phyloP scores from a whole-genome alignment of 2,888 invertebrate genomes.

The Drosophila kambysellisi region DNA sequence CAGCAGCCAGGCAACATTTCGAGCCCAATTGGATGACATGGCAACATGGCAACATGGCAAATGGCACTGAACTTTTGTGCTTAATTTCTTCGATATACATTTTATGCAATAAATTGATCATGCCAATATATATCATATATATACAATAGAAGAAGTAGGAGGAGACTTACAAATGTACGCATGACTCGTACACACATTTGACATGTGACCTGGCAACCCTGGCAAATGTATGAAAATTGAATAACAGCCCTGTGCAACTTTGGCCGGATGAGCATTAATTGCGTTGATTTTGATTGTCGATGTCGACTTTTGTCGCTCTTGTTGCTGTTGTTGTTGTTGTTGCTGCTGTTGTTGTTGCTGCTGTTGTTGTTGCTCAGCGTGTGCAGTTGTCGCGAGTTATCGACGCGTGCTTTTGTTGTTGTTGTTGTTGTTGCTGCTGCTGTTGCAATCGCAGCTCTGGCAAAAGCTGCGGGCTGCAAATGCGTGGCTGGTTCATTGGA shows the following conservation, averaged over 20 bases:
- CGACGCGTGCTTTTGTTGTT: constrained; percentile 59
- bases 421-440: constrained; percentile 34
- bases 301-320: constrained; percentile 47
- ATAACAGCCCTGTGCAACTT: constrained; percentile 24
- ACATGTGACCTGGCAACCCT: constrained; percentile 42
- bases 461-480: constrained; percentile 75
- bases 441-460: constrained; percentile 68
- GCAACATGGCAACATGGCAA: constrained; percentile 48
- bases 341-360: constrained; percentile 16
- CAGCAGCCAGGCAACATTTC: not conserved
- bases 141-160: not conserved
- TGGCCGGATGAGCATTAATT: constrained; percentile 82
- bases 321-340: constrained; percentile 23
- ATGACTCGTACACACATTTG: not conserved
- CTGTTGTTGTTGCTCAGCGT: constrained; percentile 34
- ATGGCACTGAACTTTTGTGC: constrained; percentile 81
- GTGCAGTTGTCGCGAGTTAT: constrained; percentile 69
- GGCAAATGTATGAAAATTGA: constrained; percentile 25
- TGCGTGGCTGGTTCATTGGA: constrained; percentile 79
- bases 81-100: constrained; percentile 74
- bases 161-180: constrained; percentile 14
- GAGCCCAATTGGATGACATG: constrained; percentile 36
- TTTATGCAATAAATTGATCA: constrained; percentile 68
- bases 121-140: constrained; percentile 44
- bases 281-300: constrained; percentile 78